These are phyloP conservation scores for Macrocentrus cingulum DNA, from an alignment of 1,140 invertebrate species.

Conservation along the genomic window DNA sequence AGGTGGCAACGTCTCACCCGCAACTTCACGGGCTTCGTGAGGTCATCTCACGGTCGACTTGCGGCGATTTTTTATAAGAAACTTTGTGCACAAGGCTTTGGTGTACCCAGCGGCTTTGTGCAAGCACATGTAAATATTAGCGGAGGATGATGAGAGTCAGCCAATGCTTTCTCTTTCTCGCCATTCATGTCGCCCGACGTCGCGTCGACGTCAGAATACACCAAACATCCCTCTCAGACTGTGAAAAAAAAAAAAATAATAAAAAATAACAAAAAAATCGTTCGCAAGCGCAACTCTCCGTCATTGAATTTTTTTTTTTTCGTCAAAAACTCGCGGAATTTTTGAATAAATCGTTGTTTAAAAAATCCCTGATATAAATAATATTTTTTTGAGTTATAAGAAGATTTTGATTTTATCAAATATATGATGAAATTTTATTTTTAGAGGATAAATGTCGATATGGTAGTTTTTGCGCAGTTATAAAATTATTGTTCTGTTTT, in stretches of 20 bases:
- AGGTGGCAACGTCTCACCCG: background rate
- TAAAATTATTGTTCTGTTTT: background rate
- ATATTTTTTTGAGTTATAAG: too few relatives aligned
- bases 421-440: too few relatives aligned
- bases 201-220: background rate
- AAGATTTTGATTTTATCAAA: too few relatives aligned
- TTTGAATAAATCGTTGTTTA: too few relatives aligned
- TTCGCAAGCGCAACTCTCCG: too few relatives aligned
- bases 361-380: too few relatives aligned
- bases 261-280: too few relatives aligned
- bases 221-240: background rate
- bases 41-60: slow-evolving; percentile 17
- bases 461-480: too few relatives aligned
- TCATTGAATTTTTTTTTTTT: too few relatives aligned
- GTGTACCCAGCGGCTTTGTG: slow-evolving; percentile 35
- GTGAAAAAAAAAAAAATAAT: too few relatives aligned
- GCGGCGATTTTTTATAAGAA: slow-evolving; percentile 29
- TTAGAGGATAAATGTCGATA: too few relatives aligned
- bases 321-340: too few relatives aligned
- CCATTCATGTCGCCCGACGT: background rate
- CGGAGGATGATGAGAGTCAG: slow-evolving; percentile 44
- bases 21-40: slow-evolving; percentile 8
- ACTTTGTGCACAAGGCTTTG: slow-evolving; percentile 20
- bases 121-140: slow-evolving; percentile 45
- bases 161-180: background rate